These are phyloP conservation scores for Diadumene lineata DNA, from an alignment of 92 coral and sea anemone species.

Conservation along the genomic window DNA sequence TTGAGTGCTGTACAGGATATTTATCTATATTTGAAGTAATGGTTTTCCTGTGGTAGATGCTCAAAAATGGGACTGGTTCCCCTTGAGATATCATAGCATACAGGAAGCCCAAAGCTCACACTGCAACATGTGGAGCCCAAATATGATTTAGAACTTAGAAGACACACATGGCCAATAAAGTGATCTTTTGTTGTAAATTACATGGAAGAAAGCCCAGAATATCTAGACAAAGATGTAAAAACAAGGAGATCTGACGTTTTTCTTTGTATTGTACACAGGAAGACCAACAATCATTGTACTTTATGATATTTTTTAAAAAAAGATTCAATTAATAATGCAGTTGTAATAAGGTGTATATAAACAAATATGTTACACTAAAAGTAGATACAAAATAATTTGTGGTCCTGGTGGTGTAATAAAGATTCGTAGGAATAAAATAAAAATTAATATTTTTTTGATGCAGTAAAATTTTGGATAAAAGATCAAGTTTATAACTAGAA, in stretches of 20 bases:
- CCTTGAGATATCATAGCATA: too few relatives aligned
- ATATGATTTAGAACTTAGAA: neutral
- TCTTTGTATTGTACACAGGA: neutral
- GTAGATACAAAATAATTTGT: neutral
- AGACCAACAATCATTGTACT: neutral
- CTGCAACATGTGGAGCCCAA: neutral
- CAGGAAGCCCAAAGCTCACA: neutral
- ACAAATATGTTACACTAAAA: too few relatives aligned
- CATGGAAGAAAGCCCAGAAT: neutral
- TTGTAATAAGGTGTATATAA: too few relatives aligned
- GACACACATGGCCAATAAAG: neutral
- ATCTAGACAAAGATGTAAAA: too few relatives aligned
- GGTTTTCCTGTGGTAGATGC: constrained; percentile 4
- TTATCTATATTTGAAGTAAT: neutral
- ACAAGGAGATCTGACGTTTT: too few relatives aligned
- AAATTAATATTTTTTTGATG: constrained; percentile 5
- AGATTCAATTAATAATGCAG: too few relatives aligned
- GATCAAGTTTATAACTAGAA: neutral
- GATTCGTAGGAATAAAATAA: neutral
- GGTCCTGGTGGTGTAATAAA: too few relatives aligned
- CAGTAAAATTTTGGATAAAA: neutral
- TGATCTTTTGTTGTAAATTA: neutral
- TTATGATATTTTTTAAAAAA: too few relatives aligned
- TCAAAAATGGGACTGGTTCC: constrained; percentile 11
- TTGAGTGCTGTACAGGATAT: too few relatives aligned